Conservation (phyloP, 2,888 invertebrate genomes). For the Hypena proboscidalis region DNA sequence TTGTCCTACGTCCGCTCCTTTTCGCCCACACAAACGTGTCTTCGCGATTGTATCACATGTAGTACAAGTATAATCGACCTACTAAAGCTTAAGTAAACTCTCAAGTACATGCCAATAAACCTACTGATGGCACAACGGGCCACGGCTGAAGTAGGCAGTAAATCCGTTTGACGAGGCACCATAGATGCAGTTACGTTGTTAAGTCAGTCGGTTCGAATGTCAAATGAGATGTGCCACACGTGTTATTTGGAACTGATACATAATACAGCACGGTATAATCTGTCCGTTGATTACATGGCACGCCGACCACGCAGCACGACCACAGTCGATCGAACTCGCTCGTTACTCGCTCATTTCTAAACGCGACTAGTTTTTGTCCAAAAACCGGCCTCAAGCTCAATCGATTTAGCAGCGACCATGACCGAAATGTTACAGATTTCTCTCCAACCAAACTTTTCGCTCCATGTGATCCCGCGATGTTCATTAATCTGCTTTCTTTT, state of each 20-base stretch:
- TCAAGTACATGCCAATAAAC: constrained; percentile 29
- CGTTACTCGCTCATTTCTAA: constrained; percentile 38
- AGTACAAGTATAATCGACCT: constrained; percentile 17
- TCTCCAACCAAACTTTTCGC: constrained; percentile 19
- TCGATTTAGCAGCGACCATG: constrained; percentile 57
- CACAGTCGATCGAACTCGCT: constrained; percentile 22
- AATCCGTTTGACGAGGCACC: constrained; percentile 14
- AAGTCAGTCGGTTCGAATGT: constrained; percentile 33
- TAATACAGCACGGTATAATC: constrained; percentile 35
- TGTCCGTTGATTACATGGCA: constrained; percentile 35
- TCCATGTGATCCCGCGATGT: constrained; percentile 11
- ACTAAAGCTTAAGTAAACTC: constrained; percentile 23
- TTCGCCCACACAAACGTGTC: constrained; percentile 2
- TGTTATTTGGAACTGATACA: constrained; percentile 49
- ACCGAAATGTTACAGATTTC: constrained; percentile 52
- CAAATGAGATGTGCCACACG: constrained; percentile 39
- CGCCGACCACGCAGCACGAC: constrained; percentile 18
- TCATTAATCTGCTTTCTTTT: constrained; percentile 12
- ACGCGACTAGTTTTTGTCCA: constrained; percentile 52
- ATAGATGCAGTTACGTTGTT: constrained; percentile 29
- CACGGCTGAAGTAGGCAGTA: constrained; percentile 17
- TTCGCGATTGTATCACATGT: constrained; percentile 6
- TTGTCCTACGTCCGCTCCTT: constrained; percentile 1
- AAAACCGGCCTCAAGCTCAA: constrained; percentile 50
- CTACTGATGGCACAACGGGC: constrained; percentile 6